Evolutionary conservation across 2,888 invertebrate species (phyloP).

Genomic region (Schrankia costaestrigalis): DNA sequence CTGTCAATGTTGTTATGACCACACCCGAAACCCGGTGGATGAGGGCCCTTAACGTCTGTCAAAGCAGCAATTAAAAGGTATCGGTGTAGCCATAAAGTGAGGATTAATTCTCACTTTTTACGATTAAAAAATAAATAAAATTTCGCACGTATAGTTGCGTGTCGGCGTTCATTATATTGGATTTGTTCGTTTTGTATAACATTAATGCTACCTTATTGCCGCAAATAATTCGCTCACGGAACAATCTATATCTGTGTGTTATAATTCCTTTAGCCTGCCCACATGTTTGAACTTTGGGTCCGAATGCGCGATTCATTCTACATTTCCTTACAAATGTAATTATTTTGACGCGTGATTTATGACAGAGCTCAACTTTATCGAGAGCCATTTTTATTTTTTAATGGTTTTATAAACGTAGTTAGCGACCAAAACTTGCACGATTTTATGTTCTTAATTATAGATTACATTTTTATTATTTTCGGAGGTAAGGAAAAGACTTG

Average conservation of each 20-base stretch:
- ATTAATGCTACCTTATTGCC: slow-evolving; percentile 50
- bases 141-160: slow-evolving; percentile 47
- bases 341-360: slow-evolving; percentile 54
- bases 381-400: slow-evolving; percentile 37
- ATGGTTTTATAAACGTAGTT: slow-evolving; percentile 51
- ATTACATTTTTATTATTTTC: slow-evolving; percentile 18
- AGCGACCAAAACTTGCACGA: slow-evolving; percentile 32
- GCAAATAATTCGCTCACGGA: slow-evolving; percentile 43
- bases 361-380: slow-evolving; percentile 39
- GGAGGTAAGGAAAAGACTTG: slow-evolving; percentile 12
- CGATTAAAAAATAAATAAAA: slow-evolving; percentile 48
- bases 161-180: slow-evolving; percentile 44
- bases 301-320: slow-evolving; percentile 37
- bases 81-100: slow-evolving; percentile 67
- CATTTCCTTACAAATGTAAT: slow-evolving; percentile 49
- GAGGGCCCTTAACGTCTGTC: slow-evolving; percentile 72
- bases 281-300: slow-evolving; percentile 33
- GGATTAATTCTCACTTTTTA: slow-evolving; percentile 60
- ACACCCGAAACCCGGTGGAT: slow-evolving; percentile 64
- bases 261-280: slow-evolving; percentile 34
- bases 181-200: slow-evolving; percentile 42
- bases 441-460: slow-evolving; percentile 28
- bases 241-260: slow-evolving; percentile 31
- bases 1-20: slow-evolving; percentile 66
- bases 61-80: slow-evolving; percentile 76